Conservation (phyloP, 1,140 invertebrate species). For the Anastrepha ludens region DNA sequence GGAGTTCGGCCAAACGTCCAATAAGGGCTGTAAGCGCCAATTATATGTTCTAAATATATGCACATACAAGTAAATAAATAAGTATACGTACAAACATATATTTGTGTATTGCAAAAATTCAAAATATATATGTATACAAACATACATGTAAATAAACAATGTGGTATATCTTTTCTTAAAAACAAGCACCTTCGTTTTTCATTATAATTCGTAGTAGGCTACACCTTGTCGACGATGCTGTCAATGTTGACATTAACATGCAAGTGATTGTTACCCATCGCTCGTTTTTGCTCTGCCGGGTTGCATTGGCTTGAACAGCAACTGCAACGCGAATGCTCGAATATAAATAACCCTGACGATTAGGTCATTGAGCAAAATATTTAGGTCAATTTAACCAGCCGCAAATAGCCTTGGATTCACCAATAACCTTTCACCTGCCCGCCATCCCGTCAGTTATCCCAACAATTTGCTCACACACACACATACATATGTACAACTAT, state of each 20-base stretch:
- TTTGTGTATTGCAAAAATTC: no score
- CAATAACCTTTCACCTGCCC: constrained; percentile 30
- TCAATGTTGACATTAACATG: constrained; percentile 34
- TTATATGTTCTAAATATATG: no score
- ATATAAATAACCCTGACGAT: constrained; percentile 66
- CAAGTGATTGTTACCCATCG: background rate
- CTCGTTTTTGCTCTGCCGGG: background rate
- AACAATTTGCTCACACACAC: no score
- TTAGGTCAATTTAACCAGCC: constrained; percentile 74
- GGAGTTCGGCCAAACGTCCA: no score
- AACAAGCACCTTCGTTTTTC: background rate
- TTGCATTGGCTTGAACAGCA: constrained; percentile 18
- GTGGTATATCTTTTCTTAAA: no score
- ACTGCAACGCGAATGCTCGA: background rate
- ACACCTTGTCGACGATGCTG: background rate
- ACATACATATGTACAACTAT: background rate
- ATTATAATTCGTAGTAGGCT: background rate
- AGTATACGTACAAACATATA: no score
- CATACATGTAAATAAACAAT: no score
- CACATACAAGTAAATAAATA: no score
- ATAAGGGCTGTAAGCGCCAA: no score
- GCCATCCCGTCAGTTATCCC: background rate
- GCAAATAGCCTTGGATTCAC: constrained; percentile 71
- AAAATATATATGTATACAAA: no score
- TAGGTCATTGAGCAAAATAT: constrained; percentile 73